Evolutionary conservation across 1,140 invertebrate species (phyloP).

Genomic region (Tetramorium parvispinum): DNA sequence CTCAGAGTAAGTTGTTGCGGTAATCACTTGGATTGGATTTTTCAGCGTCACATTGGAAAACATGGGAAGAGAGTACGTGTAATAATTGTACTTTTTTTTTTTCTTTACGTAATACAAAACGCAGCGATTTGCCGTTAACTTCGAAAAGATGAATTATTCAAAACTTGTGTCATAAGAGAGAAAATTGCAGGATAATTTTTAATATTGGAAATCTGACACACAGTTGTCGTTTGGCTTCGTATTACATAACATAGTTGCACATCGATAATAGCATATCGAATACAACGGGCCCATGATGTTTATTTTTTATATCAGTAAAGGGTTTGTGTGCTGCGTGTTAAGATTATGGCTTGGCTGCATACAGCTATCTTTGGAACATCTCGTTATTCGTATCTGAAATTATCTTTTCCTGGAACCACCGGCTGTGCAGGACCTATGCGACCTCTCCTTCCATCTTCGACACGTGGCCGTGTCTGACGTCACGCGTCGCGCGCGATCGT

Average conservation of each 20-base stretch:
- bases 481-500: constrained; percentile 67
- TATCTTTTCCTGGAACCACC: constrained; percentile 65
- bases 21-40: constrained; percentile 41
- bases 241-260: not conserved
- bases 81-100: constrained; percentile 21
- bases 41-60: constrained; percentile 5
- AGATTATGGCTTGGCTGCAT: constrained; percentile 24
- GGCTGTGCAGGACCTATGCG: constrained; percentile 49
- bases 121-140: not conserved
- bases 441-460: constrained; percentile 65
- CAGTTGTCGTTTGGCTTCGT: not conserved
- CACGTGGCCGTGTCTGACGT: constrained; percentile 66
- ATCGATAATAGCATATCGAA: not conserved
- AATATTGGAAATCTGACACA: not conserved
- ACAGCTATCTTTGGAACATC: constrained; percentile 55
- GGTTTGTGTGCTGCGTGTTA: not conserved
- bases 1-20: constrained; percentile 23
- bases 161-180: not conserved
- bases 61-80: constrained; percentile 14
- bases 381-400: constrained; percentile 64
- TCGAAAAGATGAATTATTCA: not conserved
- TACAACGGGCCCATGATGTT: not conserved
- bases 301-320: constrained; percentile 21
- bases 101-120: constrained; percentile 19
- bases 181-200: constrained; percentile 1